Percentiles rank a stretch among this genome's conserved stretches.
phyloP scores from a whole-genome alignment of 1,140 invertebrate species.

The Lamellibrachia luymesi region DNA sequence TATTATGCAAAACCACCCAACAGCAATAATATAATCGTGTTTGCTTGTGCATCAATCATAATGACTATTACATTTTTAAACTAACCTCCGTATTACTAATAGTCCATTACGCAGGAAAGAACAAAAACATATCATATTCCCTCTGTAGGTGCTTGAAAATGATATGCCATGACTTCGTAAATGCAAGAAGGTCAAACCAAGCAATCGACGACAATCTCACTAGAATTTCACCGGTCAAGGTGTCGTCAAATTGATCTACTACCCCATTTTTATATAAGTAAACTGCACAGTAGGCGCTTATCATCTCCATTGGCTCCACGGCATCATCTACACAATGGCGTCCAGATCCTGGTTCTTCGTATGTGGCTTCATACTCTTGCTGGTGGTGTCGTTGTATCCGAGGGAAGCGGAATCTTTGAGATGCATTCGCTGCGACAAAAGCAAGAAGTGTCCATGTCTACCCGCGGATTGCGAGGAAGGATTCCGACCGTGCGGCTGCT shows the following conservation, averaged over 20 bases:
- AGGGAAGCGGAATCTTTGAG: neutral
- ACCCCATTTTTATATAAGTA: neutral
- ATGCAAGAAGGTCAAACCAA: neutral
- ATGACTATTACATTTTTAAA: too few species aligned
- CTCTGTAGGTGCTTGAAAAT: too few species aligned
- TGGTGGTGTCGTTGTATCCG: neutral
- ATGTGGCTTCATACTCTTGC: neutral
- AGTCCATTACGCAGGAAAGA: too few species aligned
- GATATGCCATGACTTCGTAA: too few species aligned
- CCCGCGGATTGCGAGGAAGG: slow-evolving; percentile 88
- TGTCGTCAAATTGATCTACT: too few species aligned
- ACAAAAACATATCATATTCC: too few species aligned
- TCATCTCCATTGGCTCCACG: neutral
- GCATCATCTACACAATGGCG: neutral
- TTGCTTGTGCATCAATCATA: too few species aligned
- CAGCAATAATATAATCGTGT: too few species aligned
- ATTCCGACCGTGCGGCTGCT: slow-evolving; percentile 59
- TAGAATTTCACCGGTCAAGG: too few species aligned
- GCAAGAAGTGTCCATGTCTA: slow-evolving; percentile 49
- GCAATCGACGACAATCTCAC: neutral
- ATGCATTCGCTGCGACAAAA: neutral
- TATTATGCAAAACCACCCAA: too few species aligned
- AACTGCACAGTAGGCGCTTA: neutral
- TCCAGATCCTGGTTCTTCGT: neutral
- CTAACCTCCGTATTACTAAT: too few species aligned